A percentile compares a stretch with the other conserved stretches of the same genome.
These are phyloP conservation scores for Eremobia ochroleuca DNA, from an alignment of 2,888 invertebrate species.

Conservation along the genomic window DNA sequence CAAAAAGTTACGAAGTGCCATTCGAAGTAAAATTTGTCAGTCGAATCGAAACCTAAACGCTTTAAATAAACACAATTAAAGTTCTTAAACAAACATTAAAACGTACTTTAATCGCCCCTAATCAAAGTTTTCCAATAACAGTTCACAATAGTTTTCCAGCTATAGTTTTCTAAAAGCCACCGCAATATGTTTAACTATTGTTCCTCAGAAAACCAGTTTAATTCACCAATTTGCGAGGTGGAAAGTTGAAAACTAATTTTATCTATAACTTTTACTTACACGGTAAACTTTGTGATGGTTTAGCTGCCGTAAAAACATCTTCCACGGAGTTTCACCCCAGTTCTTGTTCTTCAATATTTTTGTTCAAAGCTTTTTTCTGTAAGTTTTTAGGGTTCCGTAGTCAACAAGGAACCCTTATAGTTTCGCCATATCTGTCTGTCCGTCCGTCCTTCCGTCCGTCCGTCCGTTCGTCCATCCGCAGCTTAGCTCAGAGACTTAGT, in stretches of 20 bases:
- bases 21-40: conserved; percentile 26
- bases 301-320: conserved; percentile 40
- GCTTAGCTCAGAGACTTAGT: too few relatives aligned
- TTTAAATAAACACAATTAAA: conserved; percentile 6
- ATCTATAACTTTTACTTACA: conserved; percentile 48
- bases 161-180: conserved; percentile 36
- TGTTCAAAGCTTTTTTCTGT: not conserved
- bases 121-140: conserved; percentile 62
- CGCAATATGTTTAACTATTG: conserved; percentile 41
- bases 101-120: conserved; percentile 20
- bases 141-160: conserved; percentile 47
- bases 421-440: too few relatives aligned
- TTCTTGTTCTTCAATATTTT: conserved; percentile 37
- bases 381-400: too few relatives aligned
- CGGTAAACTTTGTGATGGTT: conserved; percentile 40
- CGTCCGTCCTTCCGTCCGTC: too few relatives aligned
- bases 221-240: conserved; percentile 36
- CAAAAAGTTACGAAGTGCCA: conserved; percentile 17
- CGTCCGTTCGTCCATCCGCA: too few relatives aligned
- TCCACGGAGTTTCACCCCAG: conserved; percentile 40
- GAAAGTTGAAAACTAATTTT: conserved; percentile 59
- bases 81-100: conserved; percentile 40
- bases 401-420: too few relatives aligned
- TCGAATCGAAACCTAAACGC: conserved; percentile 15
- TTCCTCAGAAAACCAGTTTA: conserved; percentile 40